These are phyloP conservation scores for Acronicta leporina DNA, from an alignment of 2,888 invertebrate species.

Conservation along the genomic window DNA sequence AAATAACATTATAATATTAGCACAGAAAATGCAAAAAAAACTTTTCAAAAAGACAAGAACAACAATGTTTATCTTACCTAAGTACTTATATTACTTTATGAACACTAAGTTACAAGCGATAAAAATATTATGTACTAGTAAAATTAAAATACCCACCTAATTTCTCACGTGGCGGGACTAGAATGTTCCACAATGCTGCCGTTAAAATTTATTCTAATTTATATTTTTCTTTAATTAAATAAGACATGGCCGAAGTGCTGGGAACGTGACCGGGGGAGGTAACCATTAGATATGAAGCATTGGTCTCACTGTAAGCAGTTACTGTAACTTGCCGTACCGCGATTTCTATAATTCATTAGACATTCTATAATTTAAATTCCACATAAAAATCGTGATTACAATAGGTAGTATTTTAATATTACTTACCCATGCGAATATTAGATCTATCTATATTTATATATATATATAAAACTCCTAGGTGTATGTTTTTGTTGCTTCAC, in stretches of 20 bases:
- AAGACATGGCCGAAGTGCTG: constrained; percentile 74
- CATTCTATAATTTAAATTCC: no score
- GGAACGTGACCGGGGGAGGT: constrained; percentile 71
- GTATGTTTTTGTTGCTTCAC: no score
- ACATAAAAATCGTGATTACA: no score
- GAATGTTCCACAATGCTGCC: constrained; percentile 47
- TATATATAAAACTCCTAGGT: no score
- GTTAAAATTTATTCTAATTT: constrained; percentile 79
- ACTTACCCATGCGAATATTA: no score
- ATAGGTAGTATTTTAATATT: no score
- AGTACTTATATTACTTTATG: background rate
- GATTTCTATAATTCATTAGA: no score
- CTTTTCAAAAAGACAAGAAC: no score
- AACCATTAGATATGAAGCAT: constrained; percentile 69
- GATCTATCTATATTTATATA: no score
- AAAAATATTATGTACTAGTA: constrained; percentile 12
- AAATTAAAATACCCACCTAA: constrained; percentile 20
- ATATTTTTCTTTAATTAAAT: constrained; percentile 84
- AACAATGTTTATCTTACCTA: no score
- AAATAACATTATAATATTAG: no score
- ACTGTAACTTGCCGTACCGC: background rate
- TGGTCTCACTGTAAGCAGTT: constrained; percentile 46
- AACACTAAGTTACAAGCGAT: background rate
- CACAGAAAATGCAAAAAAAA: no score
- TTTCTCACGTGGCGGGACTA: constrained; percentile 34